phyloP scores from a whole-genome alignment of 30 jellyfish, hydroid and myxozoan genomes.

The Cassiopea xamachana region DNA sequence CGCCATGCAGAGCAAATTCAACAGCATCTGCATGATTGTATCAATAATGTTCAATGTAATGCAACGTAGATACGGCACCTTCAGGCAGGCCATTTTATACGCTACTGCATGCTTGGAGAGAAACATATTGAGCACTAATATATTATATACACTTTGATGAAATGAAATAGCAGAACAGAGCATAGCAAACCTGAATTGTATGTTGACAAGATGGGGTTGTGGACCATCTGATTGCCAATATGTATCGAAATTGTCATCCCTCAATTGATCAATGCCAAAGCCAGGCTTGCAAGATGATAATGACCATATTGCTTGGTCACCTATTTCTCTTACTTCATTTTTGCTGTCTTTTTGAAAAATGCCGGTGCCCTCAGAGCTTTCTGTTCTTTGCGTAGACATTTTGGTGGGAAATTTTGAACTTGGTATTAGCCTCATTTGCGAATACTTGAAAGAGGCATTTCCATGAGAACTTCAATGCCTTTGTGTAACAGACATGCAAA shows the following conservation, averaged over 20 bases:
- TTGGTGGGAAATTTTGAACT: background rate
- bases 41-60: too few relatives aligned
- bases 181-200: conserved; percentile 66
- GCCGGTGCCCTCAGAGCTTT: conserved; percentile 45
- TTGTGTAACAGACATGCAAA: background rate
- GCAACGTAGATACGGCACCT: too few relatives aligned
- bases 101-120: too few relatives aligned
- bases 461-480: background rate
- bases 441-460: background rate
- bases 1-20: too few relatives aligned
- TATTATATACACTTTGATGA: too few relatives aligned
- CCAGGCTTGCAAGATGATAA: conserved; percentile 98
- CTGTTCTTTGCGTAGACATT: conserved; percentile 57
- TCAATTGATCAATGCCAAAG: conserved; percentile 87
- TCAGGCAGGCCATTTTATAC: too few relatives aligned
- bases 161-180: too few relatives aligned
- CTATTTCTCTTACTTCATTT: conserved; percentile 90
- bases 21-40: too few relatives aligned
- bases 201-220: conserved; percentile 95
- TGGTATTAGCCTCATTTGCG: background rate
- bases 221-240: conserved; percentile 99
- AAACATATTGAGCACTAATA: too few relatives aligned
- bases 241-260: conserved; percentile 83
- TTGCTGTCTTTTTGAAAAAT: conserved; percentile 68
- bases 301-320: conserved; percentile 97